Conservation (phyloP, 2,113 vertebrate species). For the Corythornis vintsioides region DNA sequence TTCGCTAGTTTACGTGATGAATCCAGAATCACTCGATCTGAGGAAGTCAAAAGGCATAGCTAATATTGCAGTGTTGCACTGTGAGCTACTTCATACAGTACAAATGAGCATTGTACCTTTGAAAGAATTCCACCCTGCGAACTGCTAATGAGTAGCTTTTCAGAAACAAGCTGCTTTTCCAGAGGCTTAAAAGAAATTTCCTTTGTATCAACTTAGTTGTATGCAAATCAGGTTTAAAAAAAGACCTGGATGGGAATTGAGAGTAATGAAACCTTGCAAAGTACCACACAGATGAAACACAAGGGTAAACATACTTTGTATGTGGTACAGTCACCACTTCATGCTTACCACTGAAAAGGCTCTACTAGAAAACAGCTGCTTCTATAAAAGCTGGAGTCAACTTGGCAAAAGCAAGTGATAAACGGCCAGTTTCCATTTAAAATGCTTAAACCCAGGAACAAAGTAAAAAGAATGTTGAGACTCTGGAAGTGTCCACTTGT, state of each 20-base stretch:
- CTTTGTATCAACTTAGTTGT: constrained; percentile 55
- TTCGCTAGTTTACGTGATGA: not conserved
- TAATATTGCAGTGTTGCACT: constrained; percentile 24
- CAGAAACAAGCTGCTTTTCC: constrained; percentile 55
- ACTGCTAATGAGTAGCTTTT: constrained; percentile 60
- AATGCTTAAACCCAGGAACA: constrained; percentile 33
- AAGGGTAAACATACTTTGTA: constrained; percentile 40
- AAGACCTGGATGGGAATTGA: not conserved
- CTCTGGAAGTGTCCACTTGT: not conserved
- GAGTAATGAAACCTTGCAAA: constrained; percentile 6
- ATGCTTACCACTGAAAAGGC: constrained; percentile 3
- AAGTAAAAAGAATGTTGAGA: not conserved
- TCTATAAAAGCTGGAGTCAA: constrained; percentile 46
- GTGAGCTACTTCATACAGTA: constrained; percentile 32
- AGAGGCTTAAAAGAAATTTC: constrained; percentile 42
- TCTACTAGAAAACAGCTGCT: constrained; percentile 56
- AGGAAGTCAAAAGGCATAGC: constrained; percentile 50
- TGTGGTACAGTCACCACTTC: constrained; percentile 4
- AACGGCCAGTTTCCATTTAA: constrained; percentile 42
- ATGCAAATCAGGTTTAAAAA: constrained; percentile 44
- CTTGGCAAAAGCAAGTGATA: constrained; percentile 22
- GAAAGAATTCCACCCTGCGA: constrained; percentile 14
- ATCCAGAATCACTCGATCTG: constrained; percentile 38
- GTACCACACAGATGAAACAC: constrained; percentile 4
- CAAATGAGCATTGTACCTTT: constrained; percentile 33